Evolutionary conservation across 2,113 vertebrate species (phyloP).

Genomic region (Callithrix jacchus): DNA sequence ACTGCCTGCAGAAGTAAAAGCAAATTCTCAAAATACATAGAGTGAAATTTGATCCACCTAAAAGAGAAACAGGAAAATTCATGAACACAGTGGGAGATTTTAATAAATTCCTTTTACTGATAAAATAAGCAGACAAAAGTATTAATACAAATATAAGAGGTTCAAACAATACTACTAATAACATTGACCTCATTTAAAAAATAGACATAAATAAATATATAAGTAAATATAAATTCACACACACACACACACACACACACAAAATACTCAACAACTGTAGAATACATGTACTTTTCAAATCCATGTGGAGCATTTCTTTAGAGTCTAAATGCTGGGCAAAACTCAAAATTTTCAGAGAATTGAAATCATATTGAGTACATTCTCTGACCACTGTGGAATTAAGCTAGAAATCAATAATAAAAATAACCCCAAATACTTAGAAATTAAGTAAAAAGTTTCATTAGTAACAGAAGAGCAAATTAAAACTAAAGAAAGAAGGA

Average conservation of each 20-base stretch:
- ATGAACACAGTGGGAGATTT: background rate
- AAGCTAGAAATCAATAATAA: background rate
- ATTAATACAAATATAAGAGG: background rate
- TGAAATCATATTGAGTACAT: background rate
- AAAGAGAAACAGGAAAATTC: background rate
- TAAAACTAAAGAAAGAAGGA: slow-evolving; percentile 9
- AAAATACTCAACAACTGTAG: background rate
- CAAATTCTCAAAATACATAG: background rate
- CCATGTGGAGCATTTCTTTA: background rate
- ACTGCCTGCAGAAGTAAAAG: background rate
- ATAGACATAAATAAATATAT: background rate
- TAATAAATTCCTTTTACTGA: background rate
- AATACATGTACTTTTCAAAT: background rate
- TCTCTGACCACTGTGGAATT: background rate
- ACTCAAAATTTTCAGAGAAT: background rate
- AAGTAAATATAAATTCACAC: background rate
- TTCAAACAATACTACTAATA: background rate
- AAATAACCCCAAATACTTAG: background rate
- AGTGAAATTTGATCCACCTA: background rate
- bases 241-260: too few relatives aligned
- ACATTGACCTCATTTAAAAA: background rate
- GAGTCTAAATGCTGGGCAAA: background rate
- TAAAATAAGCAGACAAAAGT: slow-evolving; percentile 22
- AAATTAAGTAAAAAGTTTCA: background rate
- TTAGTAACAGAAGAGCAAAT: background rate